Conservation (phyloP, 2,113 vertebrate species). For the Nibea albiflora region DNA sequence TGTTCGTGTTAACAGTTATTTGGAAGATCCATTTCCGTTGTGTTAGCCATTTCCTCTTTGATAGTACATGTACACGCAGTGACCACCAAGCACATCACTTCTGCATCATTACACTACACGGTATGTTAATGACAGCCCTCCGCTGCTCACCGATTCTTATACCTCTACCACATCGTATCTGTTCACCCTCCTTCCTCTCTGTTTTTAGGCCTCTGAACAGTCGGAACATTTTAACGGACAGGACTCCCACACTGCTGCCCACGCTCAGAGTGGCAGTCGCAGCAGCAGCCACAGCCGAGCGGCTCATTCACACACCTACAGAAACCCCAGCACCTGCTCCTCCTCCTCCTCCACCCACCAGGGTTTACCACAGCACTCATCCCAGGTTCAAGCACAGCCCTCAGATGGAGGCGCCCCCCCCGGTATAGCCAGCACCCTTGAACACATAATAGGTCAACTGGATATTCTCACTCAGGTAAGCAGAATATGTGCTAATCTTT, state of each 20-base stretch:
- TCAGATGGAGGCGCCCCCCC: constrained; percentile 77
- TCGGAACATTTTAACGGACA: constrained; percentile 55
- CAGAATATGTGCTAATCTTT: constrained; percentile 44
- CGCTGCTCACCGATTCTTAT: background rate
- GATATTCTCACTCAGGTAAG: constrained; percentile 96
- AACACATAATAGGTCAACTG: constrained; percentile 94
- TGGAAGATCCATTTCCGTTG: background rate
- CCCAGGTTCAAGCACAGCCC: constrained; percentile 34
- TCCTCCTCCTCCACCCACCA: constrained; percentile 60
- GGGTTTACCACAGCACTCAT: constrained; percentile 14
- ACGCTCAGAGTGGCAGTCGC: constrained; percentile 34
- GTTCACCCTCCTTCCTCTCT: background rate
- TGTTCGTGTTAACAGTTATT: background rate
- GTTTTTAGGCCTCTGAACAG: constrained; percentile 64
- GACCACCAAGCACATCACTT: background rate
- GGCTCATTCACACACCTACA: constrained; percentile 34
- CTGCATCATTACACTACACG: background rate
- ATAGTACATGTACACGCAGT: no score
- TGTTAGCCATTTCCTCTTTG: background rate
- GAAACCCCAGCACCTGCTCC: constrained; percentile 34
- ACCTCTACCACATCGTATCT: background rate
- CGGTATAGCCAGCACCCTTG: constrained; percentile 86
- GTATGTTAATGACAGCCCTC: background rate
- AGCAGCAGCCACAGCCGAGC: constrained; percentile 45
- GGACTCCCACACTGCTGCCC: constrained; percentile 56